phyloP scores from a whole-genome alignment of 2,888 invertebrate species.

The Machimus atricapillus region DNA sequence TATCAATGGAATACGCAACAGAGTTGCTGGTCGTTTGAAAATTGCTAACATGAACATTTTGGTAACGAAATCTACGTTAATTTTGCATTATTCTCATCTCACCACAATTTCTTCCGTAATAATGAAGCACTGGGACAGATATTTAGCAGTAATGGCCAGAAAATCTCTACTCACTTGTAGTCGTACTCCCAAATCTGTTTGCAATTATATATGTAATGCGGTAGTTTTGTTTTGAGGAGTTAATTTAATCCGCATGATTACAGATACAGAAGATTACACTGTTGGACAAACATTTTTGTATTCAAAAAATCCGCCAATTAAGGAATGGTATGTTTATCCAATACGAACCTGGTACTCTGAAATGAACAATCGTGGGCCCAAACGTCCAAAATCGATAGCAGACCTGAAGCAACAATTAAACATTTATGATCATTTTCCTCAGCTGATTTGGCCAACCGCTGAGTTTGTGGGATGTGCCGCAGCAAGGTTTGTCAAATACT shows the following conservation, averaged over 20 bases:
- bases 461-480: no score
- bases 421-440: no score
- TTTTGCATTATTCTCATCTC: not conserved
- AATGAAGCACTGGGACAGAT: slow-evolving; percentile 8
- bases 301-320: no score
- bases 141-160: slow-evolving; percentile 47
- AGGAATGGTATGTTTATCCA: no score
- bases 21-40: slow-evolving; percentile 48
- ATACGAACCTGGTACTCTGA: no score
- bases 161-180: not conserved
- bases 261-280: no score
- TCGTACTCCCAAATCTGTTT: not conserved
- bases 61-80: slow-evolving; percentile 37
- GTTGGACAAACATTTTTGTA: no score
- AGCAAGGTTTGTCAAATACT: no score
- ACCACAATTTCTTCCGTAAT: not conserved
- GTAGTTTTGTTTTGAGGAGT: not conserved
- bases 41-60: slow-evolving; percentile 51
- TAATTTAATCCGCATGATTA: not conserved
- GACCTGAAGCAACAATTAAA: no score
- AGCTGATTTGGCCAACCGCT: no score
- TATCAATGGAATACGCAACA: slow-evolving; percentile 51
- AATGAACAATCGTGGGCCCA: no score
- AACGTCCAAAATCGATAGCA: no score
- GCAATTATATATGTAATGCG: slow-evolving; percentile 45